Evolutionary conservation across 2,888 invertebrate species (phyloP), one percentile per base, ranked within the genome.

Genomic region (Labia minor): DNA sequence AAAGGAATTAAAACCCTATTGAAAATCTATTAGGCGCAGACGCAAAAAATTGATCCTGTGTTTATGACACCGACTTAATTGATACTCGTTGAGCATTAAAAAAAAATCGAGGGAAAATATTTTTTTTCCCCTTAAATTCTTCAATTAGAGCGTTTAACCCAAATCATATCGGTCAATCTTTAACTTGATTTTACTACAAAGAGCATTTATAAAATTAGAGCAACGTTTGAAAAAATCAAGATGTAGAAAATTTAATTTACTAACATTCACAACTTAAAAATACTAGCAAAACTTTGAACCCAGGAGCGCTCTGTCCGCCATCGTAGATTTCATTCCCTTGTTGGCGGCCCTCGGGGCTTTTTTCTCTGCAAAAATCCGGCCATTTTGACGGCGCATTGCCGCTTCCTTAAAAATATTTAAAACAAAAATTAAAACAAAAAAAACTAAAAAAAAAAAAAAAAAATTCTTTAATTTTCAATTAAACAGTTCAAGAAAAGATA

Each of bases 1-100:
- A 49, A 49, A 49, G 49, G 49, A 49, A 49, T 49, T 49, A 49
- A 49, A 49, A 49, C n/a, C 49, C 49, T 49, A 49, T 49, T 49
- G 49, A 49, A 49, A 49, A 49, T 49, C 49, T 49, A 49, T 49
- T 49, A 49, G 49, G 49, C 16, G n/a, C 49, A 10, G 2, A 49
- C 4, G 49, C 49, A 49, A 49, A 49, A 49, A 49, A 49, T 49
- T 49, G 49, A 49, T 49, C 49, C n/a, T 49, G 49, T 49, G 49
- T 49, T 49, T 49, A 49, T 49, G 49, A 49, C 49, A 49, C 49
- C n/a, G 49, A 49, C 49, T 49, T 49, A 49, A 49, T 49, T 49
- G 49, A 49, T 49, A 49, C 49, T 49, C 49, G 49, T 8, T 3
- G 49, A 3, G 26, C 8, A 8, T 26, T 26, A 26, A 26, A 49